Conservation (phyloP, 1,140 invertebrate genomes). For the Pantala flavescens region DNA sequence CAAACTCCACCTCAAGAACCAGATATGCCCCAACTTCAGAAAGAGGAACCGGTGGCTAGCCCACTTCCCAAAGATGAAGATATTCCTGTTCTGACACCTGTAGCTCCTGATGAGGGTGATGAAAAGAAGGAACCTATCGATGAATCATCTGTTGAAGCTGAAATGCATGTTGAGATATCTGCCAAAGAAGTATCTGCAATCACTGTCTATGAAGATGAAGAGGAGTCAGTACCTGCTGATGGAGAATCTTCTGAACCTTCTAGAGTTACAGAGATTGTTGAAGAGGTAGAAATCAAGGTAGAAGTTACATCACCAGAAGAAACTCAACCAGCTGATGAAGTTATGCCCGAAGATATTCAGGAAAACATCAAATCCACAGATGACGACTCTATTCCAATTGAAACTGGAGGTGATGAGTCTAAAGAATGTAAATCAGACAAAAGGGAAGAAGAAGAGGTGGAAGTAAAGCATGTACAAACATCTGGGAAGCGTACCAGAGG, state of each 20-base stretch:
- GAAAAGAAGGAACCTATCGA: not conserved
- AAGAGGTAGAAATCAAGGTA: not conserved
- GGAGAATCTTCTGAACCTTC: not conserved
- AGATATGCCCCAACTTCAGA: conserved; percentile 13
- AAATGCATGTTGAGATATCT: not conserved
- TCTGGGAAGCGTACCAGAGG: not conserved
- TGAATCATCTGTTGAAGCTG: not conserved
- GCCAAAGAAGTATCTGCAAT: not conserved
- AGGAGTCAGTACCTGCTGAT: not conserved
- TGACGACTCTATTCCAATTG: not conserved
- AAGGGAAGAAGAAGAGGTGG: not conserved
- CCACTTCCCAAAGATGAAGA: conserved; percentile 6
- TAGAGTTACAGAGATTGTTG: too few relatives aligned
- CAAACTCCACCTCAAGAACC: not conserved
- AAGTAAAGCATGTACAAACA: not conserved
- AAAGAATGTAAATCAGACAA: not conserved
- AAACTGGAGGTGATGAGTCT: not conserved
- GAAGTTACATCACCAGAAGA: not conserved
- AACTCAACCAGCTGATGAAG: not conserved
- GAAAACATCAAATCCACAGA: too few relatives aligned
- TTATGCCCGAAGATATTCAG: not conserved
- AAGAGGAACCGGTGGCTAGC: not conserved
- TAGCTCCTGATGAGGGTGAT: not conserved
- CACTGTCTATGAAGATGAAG: not conserved
- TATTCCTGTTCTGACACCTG: conserved; percentile 17